Percentiles rank a stretch among this genome's conserved stretches.
phyloP scores from a whole-genome alignment of 2,888 invertebrate genomes.

The Pristionchus japonicus region DNA sequence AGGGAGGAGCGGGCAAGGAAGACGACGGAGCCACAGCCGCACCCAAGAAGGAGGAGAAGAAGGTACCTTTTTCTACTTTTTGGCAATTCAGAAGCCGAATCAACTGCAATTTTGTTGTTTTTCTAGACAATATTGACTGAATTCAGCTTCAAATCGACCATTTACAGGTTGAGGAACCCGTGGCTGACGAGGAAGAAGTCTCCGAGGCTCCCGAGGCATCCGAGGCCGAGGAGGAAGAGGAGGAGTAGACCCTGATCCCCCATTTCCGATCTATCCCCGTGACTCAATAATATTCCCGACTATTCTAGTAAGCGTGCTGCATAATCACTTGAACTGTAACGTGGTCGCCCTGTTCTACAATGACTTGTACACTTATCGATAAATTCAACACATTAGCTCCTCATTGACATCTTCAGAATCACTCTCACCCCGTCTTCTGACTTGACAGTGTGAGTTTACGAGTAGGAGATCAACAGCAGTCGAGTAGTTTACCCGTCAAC shows the following conservation, averaged over 20 bases:
- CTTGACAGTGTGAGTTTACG: not conserved
- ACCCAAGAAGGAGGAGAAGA: constrained; percentile 54
- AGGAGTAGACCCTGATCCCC: constrained; percentile 33
- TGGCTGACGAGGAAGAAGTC: constrained; percentile 52
- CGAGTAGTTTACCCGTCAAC: constrained; percentile 38
- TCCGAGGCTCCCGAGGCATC: constrained; percentile 55
- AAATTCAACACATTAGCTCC: not conserved
- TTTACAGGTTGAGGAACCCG: constrained; percentile 46
- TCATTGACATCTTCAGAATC: not conserved
- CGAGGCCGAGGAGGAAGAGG: constrained; percentile 55
- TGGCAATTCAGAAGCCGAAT: too few relatives aligned
- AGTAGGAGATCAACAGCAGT: not conserved
- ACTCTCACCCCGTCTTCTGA: too few relatives aligned
- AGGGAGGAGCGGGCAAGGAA: constrained; percentile 52
- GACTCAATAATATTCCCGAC: not conserved
- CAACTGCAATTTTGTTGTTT: too few relatives aligned
- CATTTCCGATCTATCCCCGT: not conserved
- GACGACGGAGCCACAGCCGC: constrained; percentile 60
- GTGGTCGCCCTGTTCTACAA: not conserved
- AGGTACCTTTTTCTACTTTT: too few relatives aligned
- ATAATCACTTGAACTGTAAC: constrained; percentile 22
- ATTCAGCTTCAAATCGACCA: not conserved
- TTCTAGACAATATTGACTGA: not conserved
- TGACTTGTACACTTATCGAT: constrained; percentile 10
- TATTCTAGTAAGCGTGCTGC: not conserved